Base-by-base conservation (phyloP, 1,140 invertebrate species). In the Liolophura sinensis region DNA sequence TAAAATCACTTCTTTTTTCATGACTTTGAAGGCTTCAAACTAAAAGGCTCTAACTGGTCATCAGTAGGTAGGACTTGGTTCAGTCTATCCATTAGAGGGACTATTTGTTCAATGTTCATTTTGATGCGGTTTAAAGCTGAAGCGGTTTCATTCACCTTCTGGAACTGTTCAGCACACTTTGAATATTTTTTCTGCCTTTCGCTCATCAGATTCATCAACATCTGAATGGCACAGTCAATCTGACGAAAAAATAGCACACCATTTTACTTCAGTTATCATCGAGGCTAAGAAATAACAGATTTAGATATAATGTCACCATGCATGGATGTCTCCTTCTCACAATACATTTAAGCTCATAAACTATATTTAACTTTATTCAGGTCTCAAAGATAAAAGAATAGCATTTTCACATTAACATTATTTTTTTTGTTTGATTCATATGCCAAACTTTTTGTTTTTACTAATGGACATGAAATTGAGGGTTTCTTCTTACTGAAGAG, bases 1-100 rank as follows among this genome's bases (percentile, higher is more conserved):
- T 40, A 40, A 40, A 40, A 40, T 40, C 31, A 40, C 31, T 40
- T 40, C 3, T 5, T 40, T 40, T 40, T 24, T 49, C 48, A 18
- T 40, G 31, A 40, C 31, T 40, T 40, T 3, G 55, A 14, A 58
- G 68, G 59, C 61, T 62, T 68, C 61, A 70, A 66, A 22, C 52
- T 67, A 83, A 97, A 96, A 0, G 93, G 92, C 84, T 96, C 93
- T 22, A 97, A 79, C 49, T 93, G 88, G 67, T 95, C 92, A 47
- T 92, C 90, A 56, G 91, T 85, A 9, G 95, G 94, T 47, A 98
- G 85, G 50, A 92, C 80, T 79, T 91, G 90, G 79, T 97, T 97
- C 22, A 97, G 85, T 5, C 89, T 89, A 75, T 96, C 93, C 73
- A 96, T 87, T 58, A 90, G 90, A 76, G 93, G 93, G 0, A 96